phyloP scores from a whole-genome alignment of 2,797 vertebrate species.

The Rhadinocentrus ornatus region DNA sequence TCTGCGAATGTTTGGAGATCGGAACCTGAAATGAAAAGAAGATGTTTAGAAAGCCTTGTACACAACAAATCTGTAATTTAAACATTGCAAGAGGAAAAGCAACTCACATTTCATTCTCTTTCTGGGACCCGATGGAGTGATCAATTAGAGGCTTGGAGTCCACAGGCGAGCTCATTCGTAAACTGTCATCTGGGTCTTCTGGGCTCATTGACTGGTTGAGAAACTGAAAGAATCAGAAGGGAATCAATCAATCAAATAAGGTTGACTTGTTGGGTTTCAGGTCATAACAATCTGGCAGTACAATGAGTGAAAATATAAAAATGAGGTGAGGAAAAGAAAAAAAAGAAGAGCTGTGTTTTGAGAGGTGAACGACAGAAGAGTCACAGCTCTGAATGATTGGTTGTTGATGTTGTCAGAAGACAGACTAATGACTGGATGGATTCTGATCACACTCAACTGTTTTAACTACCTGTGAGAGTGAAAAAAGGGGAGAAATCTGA shows the following conservation, averaged over 20 bases:
- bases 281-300: slow-evolving; percentile 4
- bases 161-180: slow-evolving; percentile 84
- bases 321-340: not conserved
- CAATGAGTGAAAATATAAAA: not conserved
- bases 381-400: slow-evolving; percentile 33
- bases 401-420: slow-evolving; percentile 26
- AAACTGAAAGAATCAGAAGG: slow-evolving; percentile 84
- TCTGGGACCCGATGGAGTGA: slow-evolving; percentile 87
- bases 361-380: slow-evolving; percentile 4
- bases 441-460: slow-evolving; percentile 64
- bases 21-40: slow-evolving; percentile 83
- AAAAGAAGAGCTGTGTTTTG: not conserved
- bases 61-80: not conserved
- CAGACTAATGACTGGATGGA: slow-evolving; percentile 53
- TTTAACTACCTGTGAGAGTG: slow-evolving; percentile 92
- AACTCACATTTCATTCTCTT: slow-evolving; percentile 92
- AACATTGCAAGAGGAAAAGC: not conserved
- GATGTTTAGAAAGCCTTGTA: not conserved
- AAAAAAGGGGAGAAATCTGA: slow-evolving; percentile 93
- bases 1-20: slow-evolving; percentile 92
- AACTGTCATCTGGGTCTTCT: slow-evolving; percentile 86
- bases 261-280: not conserved
- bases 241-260: slow-evolving; percentile 33
- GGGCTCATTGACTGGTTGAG: slow-evolving; percentile 91
- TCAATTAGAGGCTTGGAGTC: slow-evolving; percentile 86